Base-by-base conservation (phyloP, 2,797 vertebrate species). In the Amniataba percoides region DNA sequence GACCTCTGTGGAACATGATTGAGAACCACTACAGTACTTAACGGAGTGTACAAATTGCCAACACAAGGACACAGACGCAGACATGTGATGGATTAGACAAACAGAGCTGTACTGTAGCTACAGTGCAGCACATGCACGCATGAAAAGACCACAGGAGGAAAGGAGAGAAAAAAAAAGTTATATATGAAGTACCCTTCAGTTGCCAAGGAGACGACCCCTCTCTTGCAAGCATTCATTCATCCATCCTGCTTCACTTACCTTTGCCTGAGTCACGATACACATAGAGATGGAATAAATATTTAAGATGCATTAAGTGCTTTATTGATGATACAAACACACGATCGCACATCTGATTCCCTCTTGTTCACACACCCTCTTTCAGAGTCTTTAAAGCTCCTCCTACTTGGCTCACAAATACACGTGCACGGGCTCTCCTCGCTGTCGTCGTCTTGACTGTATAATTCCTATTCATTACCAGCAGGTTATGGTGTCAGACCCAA, bases 281-380 rank as follows among this genome's bases (percentile, higher is more conserved):
- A 76, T 52, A 31, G 34, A 19, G 4, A n/a, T 36, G 49, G 39
- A 31, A 75, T 83, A 74, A 82, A 89, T 89, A 87, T 84, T 88
- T 87, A 59, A 88, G 71, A 66, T 60, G 77, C 66, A 78, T 69
- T 83, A 90, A 86, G 78, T 69, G 42, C 51, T 82, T 84, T 80
- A 87, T 82, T 89, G 82, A 89, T 83, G 83, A 88, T 64, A 60
- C 57, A 83, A 80, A 80, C 68, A 67, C 59, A 66, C 56, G 46
- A 21, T 81, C 52, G 42, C 18, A 36, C 21, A 14, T 48, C 56
- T 71, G n/a, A 25, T 48, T 66, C 61, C 25, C 16, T 77, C 57
- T 64, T 25, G n/a, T 58, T 52, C 55, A 59, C 36, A 62, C 60
- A 49, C 10, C 3, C 1, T 2, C 46, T 40, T 43, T 27, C 48